These are phyloP conservation scores for Cyprinodon variegatus DNA, from an alignment of 2,113 vertebrate species.

Conservation along the genomic window DNA sequence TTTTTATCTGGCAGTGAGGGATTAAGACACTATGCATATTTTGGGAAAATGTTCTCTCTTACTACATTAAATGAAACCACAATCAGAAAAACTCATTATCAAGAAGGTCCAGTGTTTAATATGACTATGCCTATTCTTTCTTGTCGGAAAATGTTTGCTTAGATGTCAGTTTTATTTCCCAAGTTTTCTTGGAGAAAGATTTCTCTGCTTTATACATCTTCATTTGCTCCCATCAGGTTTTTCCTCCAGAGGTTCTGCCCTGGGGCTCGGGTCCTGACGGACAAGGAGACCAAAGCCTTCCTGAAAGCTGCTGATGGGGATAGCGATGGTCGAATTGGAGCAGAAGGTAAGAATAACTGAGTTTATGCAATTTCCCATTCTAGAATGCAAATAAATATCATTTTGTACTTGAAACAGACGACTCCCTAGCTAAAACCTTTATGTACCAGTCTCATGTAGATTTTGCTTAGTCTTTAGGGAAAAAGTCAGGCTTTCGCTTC, in stretches of 20 bases:
- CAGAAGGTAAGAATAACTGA: slow-evolving; percentile 81
- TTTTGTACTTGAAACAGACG: background rate
- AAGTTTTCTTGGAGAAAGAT: background rate
- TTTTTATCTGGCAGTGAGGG: background rate
- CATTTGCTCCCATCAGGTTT: slow-evolving; percentile 79
- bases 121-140: background rate
- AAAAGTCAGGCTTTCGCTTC: background rate
- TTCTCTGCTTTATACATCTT: background rate
- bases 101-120: background rate
- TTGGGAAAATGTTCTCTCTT: background rate
- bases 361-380: background rate
- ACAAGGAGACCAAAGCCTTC: slow-evolving; percentile 89
- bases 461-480: background rate
- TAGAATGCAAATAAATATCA: background rate
- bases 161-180: background rate
- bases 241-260: slow-evolving; percentile 93
- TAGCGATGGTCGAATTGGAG: slow-evolving; percentile 91
- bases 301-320: slow-evolving; percentile 88
- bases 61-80: background rate
- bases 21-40: background rate
- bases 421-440: background rate
- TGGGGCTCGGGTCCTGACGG: slow-evolving; percentile 87
- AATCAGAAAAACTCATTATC: background rate
- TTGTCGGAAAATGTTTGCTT: background rate
- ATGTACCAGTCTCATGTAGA: background rate